Evolutionary conservation across 2,113 vertebrate species (phyloP).

Genomic region (Brachyhypopomus occidentalis): DNA sequence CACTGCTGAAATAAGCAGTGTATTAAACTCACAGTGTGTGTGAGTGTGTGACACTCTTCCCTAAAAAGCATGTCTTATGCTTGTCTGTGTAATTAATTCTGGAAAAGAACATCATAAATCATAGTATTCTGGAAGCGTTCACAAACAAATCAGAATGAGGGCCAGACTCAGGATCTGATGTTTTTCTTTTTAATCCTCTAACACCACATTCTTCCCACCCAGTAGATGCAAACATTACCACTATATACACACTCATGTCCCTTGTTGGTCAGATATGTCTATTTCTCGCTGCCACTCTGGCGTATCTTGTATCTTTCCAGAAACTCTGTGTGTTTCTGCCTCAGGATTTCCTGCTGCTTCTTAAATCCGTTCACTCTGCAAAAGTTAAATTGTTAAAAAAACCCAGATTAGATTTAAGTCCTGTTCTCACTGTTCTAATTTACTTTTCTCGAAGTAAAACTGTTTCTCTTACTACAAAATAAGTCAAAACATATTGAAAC

Average conservation of each 20-base stretch:
- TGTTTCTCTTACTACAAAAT: neutral
- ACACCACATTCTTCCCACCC: neutral
- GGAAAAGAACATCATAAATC: neutral
- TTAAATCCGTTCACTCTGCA: slow-evolving; percentile 75
- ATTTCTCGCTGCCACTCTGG: slow-evolving; percentile 62
- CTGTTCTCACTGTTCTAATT: neutral
- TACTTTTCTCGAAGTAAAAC: neutral
- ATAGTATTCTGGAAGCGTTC: neutral
- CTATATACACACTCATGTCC: neutral
- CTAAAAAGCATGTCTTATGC: neutral
- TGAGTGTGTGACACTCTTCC: neutral
- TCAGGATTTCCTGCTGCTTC: slow-evolving; percentile 78
- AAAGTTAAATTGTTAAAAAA: slow-evolving; percentile 9
- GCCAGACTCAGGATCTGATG: neutral
- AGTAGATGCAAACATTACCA: neutral
- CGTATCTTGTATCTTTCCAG: slow-evolving; percentile 66
- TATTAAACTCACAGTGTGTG: neutral
- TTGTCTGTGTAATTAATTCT: neutral
- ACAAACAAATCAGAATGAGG: neutral
- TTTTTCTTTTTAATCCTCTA: neutral
- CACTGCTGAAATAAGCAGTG: neutral
- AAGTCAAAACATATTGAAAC: neutral
- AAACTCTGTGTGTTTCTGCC: slow-evolving; percentile 75
- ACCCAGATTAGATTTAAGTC: neutral
- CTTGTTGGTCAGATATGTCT: slow-evolving; percentile 44